Percentiles rank a stretch among this genome's conserved stretches.
Evolutionary conservation across 1,140 invertebrate genomes (phyloP).

Genomic region (Drosophila sulfurigaster): DNA sequence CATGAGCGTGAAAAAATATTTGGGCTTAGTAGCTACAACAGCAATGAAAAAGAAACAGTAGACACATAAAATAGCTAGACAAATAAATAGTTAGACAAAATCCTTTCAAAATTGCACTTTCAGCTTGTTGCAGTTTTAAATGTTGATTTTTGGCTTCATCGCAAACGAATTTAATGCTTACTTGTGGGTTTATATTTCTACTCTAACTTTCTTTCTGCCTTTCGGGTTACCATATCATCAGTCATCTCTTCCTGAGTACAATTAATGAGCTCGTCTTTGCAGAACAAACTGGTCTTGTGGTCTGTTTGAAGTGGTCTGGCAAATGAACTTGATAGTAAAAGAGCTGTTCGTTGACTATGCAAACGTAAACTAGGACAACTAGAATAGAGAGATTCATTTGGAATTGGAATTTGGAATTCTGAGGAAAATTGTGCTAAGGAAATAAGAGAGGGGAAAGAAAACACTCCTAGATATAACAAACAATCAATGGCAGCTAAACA

Average conservation of each 20-base stretch:
- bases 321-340: slow-evolving; percentile 42
- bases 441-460: background rate
- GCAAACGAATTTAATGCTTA: slow-evolving; percentile 36
- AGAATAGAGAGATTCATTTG: slow-evolving; percentile 13
- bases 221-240: slow-evolving; percentile 52
- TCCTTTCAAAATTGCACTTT: slow-evolving; percentile 9
- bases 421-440: background rate
- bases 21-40: background rate
- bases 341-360: slow-evolving; percentile 26
- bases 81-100: slow-evolving; percentile 34
- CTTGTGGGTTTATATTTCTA: slow-evolving; percentile 15
- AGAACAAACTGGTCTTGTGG: slow-evolving; percentile 14
- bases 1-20: slow-evolving; percentile 18
- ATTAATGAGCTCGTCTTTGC: slow-evolving; percentile 58
- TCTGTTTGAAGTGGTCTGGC: slow-evolving; percentile 44
- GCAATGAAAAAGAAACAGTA: slow-evolving; percentile 23
- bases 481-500: slow-evolving; percentile 15
- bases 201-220: background rate
- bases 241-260: slow-evolving; percentile 65
- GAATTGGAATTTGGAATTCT: slow-evolving; percentile 11
- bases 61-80: slow-evolving; percentile 20
- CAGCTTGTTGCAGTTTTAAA: slow-evolving; percentile 43
- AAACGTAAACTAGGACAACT: slow-evolving; percentile 25
- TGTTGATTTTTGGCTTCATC: slow-evolving; percentile 59
- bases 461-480: background rate